Evolutionary conservation across 2,113 vertebrate species (phyloP).

Genomic region (Bubo blakistoni): DNA sequence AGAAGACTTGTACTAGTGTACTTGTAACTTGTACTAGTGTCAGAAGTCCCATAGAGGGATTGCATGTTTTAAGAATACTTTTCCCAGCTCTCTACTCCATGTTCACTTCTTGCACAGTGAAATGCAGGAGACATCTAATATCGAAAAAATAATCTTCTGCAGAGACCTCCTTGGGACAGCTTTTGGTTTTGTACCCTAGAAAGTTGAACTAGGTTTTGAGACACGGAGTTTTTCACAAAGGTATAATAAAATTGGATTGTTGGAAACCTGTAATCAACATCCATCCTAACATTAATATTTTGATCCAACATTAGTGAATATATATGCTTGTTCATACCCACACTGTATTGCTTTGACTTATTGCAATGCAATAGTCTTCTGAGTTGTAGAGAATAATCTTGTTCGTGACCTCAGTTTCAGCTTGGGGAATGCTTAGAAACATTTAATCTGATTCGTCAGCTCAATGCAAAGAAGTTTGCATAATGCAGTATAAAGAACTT

Average conservation of each 20-base stretch:
- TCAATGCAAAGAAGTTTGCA: background rate
- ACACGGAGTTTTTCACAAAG: background rate
- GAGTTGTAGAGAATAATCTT: background rate
- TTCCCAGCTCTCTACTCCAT: background rate
- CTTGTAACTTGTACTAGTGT: background rate
- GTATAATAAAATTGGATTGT: background rate
- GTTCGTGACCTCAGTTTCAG: background rate
- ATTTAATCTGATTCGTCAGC: constrained; percentile 31
- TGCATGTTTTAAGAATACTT: background rate
- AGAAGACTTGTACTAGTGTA: background rate
- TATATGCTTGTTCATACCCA: background rate
- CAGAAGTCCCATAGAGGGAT: background rate
- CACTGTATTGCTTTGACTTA: background rate
- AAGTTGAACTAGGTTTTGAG: background rate
- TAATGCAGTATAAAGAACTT: background rate
- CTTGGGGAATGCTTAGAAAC: background rate
- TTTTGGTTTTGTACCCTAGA: background rate
- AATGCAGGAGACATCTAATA: background rate
- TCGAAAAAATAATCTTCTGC: background rate
- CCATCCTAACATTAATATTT: background rate
- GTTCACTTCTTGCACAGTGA: background rate
- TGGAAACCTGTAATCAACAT: background rate
- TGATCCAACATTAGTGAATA: background rate
- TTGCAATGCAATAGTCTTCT: background rate
- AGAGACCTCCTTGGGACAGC: background rate